These are phyloP conservation scores for Karalla daura DNA, from an alignment of 2,797 vertebrate species.

Conservation along the genomic window DNA sequence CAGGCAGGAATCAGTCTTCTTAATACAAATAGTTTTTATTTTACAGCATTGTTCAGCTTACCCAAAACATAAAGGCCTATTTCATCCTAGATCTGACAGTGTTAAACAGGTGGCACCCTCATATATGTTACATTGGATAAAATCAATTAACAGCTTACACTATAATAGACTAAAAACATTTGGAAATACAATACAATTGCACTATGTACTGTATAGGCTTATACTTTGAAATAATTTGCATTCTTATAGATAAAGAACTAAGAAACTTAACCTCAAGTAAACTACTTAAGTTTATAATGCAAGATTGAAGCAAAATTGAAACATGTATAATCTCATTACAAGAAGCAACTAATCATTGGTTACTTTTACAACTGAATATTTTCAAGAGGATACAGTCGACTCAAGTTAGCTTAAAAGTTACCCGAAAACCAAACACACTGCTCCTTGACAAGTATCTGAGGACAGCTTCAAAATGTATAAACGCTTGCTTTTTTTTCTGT, in stretches of 20 bases:
- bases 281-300: slow-evolving; percentile 81
- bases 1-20: slow-evolving; percentile 70
- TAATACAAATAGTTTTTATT: slow-evolving; percentile 93
- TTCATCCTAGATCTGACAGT: slow-evolving; percentile 78
- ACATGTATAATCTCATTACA: slow-evolving; percentile 80
- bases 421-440: slow-evolving; percentile 83
- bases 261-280: slow-evolving; percentile 86
- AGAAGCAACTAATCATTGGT: slow-evolving; percentile 86
- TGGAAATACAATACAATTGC: slow-evolving; percentile 84
- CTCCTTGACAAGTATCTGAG: slow-evolving; percentile 83
- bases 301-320: slow-evolving; percentile 81
- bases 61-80: slow-evolving; percentile 85
- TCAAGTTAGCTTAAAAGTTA: slow-evolving; percentile 82
- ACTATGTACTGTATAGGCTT: slow-evolving; percentile 79
- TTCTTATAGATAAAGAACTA: slow-evolving; percentile 86
- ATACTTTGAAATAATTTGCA: slow-evolving; percentile 78
- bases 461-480: slow-evolving; percentile 85
- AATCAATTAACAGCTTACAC: slow-evolving; percentile 82
- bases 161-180: slow-evolving; percentile 84
- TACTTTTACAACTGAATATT: slow-evolving; percentile 79
- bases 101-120: slow-evolving; percentile 78
- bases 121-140: slow-evolving; percentile 77
- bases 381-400: slow-evolving; percentile 81
- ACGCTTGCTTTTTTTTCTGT: slow-evolving; percentile 70
- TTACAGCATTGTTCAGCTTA: slow-evolving; percentile 90